Evolutionary conservation across 2,888 invertebrate species (phyloP).

Genomic region (Linnaemya vulpina): DNA sequence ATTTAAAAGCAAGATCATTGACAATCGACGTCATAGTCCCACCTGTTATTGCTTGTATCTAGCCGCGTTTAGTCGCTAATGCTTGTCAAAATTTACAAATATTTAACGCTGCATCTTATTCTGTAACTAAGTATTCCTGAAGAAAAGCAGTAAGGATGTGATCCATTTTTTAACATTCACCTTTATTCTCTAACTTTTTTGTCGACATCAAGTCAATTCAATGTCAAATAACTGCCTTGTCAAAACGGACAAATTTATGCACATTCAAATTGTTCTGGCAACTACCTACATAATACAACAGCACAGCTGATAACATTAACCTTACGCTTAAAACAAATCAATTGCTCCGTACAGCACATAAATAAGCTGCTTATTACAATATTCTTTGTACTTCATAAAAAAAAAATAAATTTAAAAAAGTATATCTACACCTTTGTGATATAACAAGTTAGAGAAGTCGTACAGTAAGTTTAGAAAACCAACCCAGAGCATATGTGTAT

Average conservation of each 20-base stretch:
- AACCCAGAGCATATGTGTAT: background rate
- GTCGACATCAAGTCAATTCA: too few relatives aligned
- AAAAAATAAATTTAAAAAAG: background rate
- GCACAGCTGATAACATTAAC: constrained; percentile 45
- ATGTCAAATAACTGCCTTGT: too few relatives aligned
- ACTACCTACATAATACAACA: constrained; percentile 11
- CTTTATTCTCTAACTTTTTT: too few relatives aligned
- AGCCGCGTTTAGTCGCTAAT: too few relatives aligned
- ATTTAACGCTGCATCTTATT: too few relatives aligned
- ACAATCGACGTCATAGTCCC: too few relatives aligned
- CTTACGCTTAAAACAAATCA: constrained; percentile 1
- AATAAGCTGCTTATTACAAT: background rate
- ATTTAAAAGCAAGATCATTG: too few relatives aligned
- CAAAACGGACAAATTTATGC: background rate
- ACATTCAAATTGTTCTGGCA: constrained; percentile 14
- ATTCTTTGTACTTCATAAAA: background rate
- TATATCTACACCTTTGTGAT: background rate
- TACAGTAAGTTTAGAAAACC: background rate
- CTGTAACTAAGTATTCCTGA: too few relatives aligned
- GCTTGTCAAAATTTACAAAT: too few relatives aligned
- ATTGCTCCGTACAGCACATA: background rate
- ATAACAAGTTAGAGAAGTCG: constrained; percentile 5
- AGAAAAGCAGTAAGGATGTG: too few relatives aligned
- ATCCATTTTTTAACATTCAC: too few relatives aligned
- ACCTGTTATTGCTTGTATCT: too few relatives aligned